A percentile compares a stretch with the other conserved stretches of the same genome.
phyloP scores from a whole-genome alignment of 2,797 vertebrate genomes.

The Hoplostethus mediterraneus region DNA sequence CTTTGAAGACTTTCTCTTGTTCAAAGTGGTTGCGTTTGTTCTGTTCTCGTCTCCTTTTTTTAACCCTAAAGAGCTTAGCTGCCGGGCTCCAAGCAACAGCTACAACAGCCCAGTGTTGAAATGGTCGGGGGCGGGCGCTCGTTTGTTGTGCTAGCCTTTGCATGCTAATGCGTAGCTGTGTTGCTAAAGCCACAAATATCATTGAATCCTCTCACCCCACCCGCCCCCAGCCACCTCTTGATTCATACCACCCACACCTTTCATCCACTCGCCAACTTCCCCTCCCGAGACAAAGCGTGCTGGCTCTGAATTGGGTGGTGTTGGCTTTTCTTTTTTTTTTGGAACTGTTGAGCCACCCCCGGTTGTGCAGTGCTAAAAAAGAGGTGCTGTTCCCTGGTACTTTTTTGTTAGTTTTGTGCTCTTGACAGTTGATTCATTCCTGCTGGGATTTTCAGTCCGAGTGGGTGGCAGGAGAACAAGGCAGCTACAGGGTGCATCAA shows the following conservation, averaged over 20 bases:
- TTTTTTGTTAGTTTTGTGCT: slow-evolving; percentile 61
- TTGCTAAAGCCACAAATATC: slow-evolving; percentile 44
- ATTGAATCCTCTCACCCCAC: slow-evolving; percentile 34
- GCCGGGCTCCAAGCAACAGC: slow-evolving; percentile 76
- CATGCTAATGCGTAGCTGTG: slow-evolving; percentile 62
- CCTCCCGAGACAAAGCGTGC: slow-evolving; percentile 51
- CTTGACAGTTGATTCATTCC: slow-evolving; percentile 74
- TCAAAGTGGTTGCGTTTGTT: slow-evolving; percentile 45
- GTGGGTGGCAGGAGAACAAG: slow-evolving; percentile 73
- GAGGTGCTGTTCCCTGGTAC: slow-evolving; percentile 29
- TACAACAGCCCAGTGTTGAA: slow-evolving; percentile 63
- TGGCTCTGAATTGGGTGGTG: slow-evolving; percentile 38
- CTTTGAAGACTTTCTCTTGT: slow-evolving; percentile 20
- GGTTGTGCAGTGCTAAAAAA: slow-evolving; percentile 50
- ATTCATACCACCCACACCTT: slow-evolving; percentile 56
- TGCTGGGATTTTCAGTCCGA: slow-evolving; percentile 65
- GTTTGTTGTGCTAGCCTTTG: slow-evolving; percentile 66
- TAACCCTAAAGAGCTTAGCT: slow-evolving; percentile 75
- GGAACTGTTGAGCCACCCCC: slow-evolving; percentile 40
- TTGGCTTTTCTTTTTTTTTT: slow-evolving; percentile 59
- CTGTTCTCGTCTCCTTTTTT: slow-evolving; percentile 55
- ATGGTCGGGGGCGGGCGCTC: slow-evolving; percentile 59
- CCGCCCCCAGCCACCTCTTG: slow-evolving; percentile 7
- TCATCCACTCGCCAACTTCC: slow-evolving; percentile 60
- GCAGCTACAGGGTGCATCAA: slow-evolving; percentile 77